Evolutionary conservation across 23 tunicate genomes (phyloP).

Genomic region (Diplosoma virens): DNA sequence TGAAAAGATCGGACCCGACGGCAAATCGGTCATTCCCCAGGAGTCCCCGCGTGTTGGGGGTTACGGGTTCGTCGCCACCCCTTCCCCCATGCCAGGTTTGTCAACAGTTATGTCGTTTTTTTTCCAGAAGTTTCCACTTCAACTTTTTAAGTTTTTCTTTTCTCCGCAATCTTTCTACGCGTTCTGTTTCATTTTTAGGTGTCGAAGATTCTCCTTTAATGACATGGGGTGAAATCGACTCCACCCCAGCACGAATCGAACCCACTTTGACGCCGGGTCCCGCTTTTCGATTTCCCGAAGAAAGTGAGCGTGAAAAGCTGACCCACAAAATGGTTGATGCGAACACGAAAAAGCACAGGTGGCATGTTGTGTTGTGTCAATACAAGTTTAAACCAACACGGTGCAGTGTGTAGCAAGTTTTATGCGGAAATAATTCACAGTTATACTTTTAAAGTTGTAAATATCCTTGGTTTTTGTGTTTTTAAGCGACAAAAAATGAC

Average conservation of each 20-base stretch:
- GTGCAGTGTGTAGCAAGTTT: too few relatives aligned
- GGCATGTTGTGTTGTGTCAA: too few relatives aligned
- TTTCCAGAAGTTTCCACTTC: too few relatives aligned
- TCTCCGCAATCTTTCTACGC: too few relatives aligned
- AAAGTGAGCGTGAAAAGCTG: constrained; percentile 66
- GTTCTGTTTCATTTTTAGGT: constrained; percentile 33
- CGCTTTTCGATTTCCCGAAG: constrained; percentile 83
- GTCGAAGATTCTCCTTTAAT: constrained; percentile 79
- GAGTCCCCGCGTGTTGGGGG: constrained; percentile 79
- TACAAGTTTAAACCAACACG: not conserved
- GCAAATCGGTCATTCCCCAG: constrained; percentile 66
- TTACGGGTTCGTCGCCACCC: constrained; percentile 76
- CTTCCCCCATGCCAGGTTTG: constrained; percentile 85
- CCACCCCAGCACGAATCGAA: constrained; percentile 73
- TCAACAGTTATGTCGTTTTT: too few relatives aligned
- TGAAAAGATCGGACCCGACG: constrained; percentile 84
- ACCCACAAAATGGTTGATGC: constrained; percentile 81
- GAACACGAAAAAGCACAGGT: constrained; percentile 77
- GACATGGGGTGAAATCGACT: constrained; percentile 88
- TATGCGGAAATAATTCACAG: not conserved
- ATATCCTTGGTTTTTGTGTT: too few relatives aligned
- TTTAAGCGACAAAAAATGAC: too few relatives aligned
- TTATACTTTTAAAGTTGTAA: not conserved
- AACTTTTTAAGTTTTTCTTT: too few relatives aligned
- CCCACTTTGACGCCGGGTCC: constrained; percentile 77